Evolutionary conservation across 2,888 invertebrate species (phyloP), one percentile per base, ranked within the genome.

Genomic region (Agelastica alni): DNA sequence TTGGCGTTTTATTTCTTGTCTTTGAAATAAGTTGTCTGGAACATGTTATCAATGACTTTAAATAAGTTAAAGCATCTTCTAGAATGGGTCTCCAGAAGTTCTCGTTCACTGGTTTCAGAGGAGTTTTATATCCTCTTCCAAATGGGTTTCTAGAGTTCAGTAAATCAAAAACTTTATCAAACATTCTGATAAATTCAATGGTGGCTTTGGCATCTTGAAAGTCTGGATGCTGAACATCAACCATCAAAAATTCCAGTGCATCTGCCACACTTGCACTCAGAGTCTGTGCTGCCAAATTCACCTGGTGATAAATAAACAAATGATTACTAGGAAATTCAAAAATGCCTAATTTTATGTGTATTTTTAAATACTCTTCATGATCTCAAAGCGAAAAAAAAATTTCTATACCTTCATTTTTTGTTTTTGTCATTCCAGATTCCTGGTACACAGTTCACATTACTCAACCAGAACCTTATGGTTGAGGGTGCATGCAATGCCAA

Each of bases 341-440:
- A 43, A 2, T 43, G 2, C 28, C n/a, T n/a, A n/a, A n/a, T n/a
- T n/a, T n/a, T n/a, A n/a, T n/a, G n/a, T n/a, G n/a, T n/a, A n/a
- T n/a, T n/a, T n/a, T n/a, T n/a, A n/a, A n/a, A n/a, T n/a, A n/a
- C n/a, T n/a, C n/a, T n/a, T n/a, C n/a, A n/a, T n/a, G n/a, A n/a
- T n/a, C n/a, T n/a, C n/a, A n/a, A n/a, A n/a, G n/a, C n/a, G n/a
- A n/a, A n/a, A n/a, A n/a, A n/a, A n/a, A n/a, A n/a, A n/a, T n/a
- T n/a, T n/a, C n/a, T n/a, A 2, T 46, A 56, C 56, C 32, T 54
- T 58, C 55, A 59, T 58, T 49, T 54, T 55, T 14, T 53, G 55
- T 44, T 47, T 49, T 28, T 37, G n/a, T 51, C 58, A 60, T 28
- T 61, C 16, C n/a, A 61, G 51, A 17, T 60, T n/a, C 60, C 65